phyloP scores from a whole-genome alignment of 2,888 invertebrate species.

The Cynaeus angustus region DNA sequence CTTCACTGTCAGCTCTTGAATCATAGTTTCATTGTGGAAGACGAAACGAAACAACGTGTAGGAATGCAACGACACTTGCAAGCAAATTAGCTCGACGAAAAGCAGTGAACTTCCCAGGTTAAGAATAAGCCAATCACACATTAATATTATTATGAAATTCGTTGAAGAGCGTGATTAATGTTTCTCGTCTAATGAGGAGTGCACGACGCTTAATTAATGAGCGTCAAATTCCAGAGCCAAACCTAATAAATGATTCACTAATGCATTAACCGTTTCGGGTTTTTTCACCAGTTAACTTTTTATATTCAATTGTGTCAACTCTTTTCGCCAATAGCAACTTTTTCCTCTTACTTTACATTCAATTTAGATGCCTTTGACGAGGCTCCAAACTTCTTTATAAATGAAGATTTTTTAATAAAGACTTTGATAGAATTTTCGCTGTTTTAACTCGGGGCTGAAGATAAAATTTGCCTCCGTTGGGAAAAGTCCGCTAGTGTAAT shows the following conservation, averaged over 20 bases:
- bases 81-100: slow-evolving; percentile 28
- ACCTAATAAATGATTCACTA: slow-evolving; percentile 10
- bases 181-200: background rate
- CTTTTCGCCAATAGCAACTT: slow-evolving; percentile 19
- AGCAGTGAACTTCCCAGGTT: slow-evolving; percentile 4
- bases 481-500: no score
- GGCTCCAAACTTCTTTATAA: slow-evolving; percentile 39
- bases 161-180: slow-evolving; percentile 8
- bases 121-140: slow-evolving; percentile 3
- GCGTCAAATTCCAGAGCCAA: slow-evolving; percentile 2
- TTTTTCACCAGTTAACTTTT: slow-evolving; percentile 35
- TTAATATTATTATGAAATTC: background rate
- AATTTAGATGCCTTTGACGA: slow-evolving; percentile 38
- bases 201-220: slow-evolving; percentile 18
- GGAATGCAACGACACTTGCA: slow-evolving; percentile 36
- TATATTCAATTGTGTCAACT: slow-evolving; percentile 41
- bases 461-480: slow-evolving; percentile 1
- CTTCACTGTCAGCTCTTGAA: slow-evolving; percentile 22
- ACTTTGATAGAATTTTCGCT: slow-evolving; percentile 15
- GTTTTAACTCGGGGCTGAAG: slow-evolving; percentile 6
- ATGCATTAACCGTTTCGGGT: slow-evolving; percentile 18
- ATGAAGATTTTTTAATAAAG: slow-evolving; percentile 32
- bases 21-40: slow-evolving; percentile 36
- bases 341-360: slow-evolving; percentile 38
- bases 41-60: slow-evolving; percentile 33